Base-by-base conservation (phyloP, 23 tunicate genomes). In the Diplosoma virens region DNA sequence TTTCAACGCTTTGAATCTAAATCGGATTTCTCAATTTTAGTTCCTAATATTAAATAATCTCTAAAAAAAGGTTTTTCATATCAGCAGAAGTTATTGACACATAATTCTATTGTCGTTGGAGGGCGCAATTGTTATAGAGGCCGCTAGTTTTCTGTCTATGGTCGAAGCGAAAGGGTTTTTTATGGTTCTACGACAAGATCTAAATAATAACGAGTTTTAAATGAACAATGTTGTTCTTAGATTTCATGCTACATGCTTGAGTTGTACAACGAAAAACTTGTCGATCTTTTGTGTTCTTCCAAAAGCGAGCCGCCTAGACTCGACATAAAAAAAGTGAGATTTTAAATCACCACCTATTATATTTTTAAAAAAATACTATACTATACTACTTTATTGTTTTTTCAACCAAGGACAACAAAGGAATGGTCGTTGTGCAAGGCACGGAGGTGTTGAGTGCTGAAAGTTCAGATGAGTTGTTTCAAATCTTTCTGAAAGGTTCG, bases 221-320 rank as follows among this genome's bases (percentile, higher is more conserved):
- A 7, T 14, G 14, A 41, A 7, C 14, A 41, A 41, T 41, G 11
- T 14, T 41, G 28, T 3, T 61, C 30, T 25, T 47, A 88, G 86
- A 74, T 88, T 3, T 87, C 95, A 4, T 87, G 95, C 67, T 94
- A 94, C 87, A 94, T 94, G 99, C 68, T 94, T 64, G 99, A 94
- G 75, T 65, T 94, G 68, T 94, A 94, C 86, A 87, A 88, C 48
- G 99, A 94, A 14, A 88, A 94, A 25, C 73, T 94, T 37, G 71
- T 87, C 1, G 99, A 94, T 60, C 53, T 94, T 25, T 77, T 94
- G 17, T 35, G 35, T 1, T 66, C 63, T 34, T 24, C 66, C 5
- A 55, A 47, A 21, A 81, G 52, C 20, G 78, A 68, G 27, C 37
- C 54, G 2, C 81, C 79, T 21, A 79, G 68, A 63, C 68, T 87